Conservation (phyloP, 2,797 vertebrate genomes). For the Brotogeris chrysoptera region DNA sequence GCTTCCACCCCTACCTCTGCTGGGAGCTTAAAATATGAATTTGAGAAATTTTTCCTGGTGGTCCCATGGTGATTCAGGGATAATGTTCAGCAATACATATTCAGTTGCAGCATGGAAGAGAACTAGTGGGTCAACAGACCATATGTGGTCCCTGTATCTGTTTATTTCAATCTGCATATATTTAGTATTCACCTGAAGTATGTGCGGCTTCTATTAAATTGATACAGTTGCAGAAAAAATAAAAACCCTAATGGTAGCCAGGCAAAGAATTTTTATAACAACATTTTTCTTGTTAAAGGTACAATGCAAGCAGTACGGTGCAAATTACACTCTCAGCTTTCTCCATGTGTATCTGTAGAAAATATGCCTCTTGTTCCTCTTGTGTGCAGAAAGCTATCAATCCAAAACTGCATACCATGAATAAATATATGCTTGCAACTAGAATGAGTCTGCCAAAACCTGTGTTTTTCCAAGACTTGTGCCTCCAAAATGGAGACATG, state of each 20-base stretch:
- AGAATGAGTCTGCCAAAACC: not conserved
- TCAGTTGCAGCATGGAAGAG: not conserved
- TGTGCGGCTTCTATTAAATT: not conserved
- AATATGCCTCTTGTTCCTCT: not conserved
- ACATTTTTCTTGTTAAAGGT: not conserved
- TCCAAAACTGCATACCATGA: not conserved
- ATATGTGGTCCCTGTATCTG: not conserved
- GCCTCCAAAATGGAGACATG: constrained; percentile 20
- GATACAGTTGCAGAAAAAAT: not conserved
- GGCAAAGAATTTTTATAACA: not conserved
- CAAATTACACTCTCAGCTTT: not conserved
- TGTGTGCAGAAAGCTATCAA: not conserved
- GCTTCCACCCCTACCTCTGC: not conserved
- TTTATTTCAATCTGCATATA: not conserved
- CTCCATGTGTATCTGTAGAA: not conserved
- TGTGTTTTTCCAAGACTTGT: constrained; percentile 29
- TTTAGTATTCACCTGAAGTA: not conserved
- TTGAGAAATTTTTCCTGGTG: not conserved
- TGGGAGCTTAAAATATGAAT: not conserved
- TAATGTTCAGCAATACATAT: not conserved
- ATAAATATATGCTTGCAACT: not conserved
- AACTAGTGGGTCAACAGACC: not conserved
- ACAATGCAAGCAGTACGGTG: not conserved
- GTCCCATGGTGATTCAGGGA: not conserved
- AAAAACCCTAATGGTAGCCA: accelerated